Percentiles rank a stretch among this genome's conserved stretches.
Conservation (phyloP, 2,797 vertebrate species). For the Danio tinwini region DNA sequence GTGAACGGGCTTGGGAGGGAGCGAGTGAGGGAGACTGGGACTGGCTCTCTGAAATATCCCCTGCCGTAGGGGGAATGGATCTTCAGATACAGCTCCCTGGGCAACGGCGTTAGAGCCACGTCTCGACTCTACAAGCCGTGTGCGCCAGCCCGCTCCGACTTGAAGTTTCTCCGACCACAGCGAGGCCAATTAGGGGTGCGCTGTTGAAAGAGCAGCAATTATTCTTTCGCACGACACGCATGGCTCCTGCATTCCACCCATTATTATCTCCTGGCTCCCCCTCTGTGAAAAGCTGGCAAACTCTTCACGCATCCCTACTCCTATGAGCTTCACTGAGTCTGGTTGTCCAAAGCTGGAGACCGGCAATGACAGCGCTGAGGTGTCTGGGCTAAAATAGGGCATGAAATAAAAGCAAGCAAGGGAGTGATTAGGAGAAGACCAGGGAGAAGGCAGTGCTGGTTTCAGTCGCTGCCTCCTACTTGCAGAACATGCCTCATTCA, state of each 20-base stretch:
- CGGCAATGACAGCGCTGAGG: conserved; percentile 52
- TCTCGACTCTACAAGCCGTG: conserved; percentile 52
- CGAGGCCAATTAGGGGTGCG: conserved; percentile 83
- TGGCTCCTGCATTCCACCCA: conserved; percentile 77
- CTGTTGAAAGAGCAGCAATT: conserved; percentile 84
- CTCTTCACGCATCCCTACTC: conserved; percentile 72
- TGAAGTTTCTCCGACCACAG: conserved; percentile 75
- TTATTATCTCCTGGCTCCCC: conserved; percentile 81
- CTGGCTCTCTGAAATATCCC: conserved; percentile 64
- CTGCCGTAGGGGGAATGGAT: conserved; percentile 67
- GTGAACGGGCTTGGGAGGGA: conserved; percentile 24
- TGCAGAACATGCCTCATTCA: conserved; percentile 54
- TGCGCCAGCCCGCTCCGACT: conserved; percentile 54
- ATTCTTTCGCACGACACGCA: conserved; percentile 81
- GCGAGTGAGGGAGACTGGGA: conserved; percentile 36
- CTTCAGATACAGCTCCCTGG: conserved; percentile 75
- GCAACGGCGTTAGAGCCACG: conserved; percentile 65
- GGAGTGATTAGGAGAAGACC: conserved; percentile 54
- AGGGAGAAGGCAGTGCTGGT: conserved; percentile 50
- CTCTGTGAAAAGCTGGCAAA: conserved; percentile 76
- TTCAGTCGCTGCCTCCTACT: conserved; percentile 56
- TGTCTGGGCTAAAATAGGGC: conserved; percentile 57
- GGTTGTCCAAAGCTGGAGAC: conserved; percentile 58
- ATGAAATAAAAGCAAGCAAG: conserved; percentile 56
- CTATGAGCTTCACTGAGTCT: conserved; percentile 72